These are phyloP conservation scores for Aricia artaxerxes DNA, from an alignment of 2,888 invertebrate genomes.

Conservation along the genomic window DNA sequence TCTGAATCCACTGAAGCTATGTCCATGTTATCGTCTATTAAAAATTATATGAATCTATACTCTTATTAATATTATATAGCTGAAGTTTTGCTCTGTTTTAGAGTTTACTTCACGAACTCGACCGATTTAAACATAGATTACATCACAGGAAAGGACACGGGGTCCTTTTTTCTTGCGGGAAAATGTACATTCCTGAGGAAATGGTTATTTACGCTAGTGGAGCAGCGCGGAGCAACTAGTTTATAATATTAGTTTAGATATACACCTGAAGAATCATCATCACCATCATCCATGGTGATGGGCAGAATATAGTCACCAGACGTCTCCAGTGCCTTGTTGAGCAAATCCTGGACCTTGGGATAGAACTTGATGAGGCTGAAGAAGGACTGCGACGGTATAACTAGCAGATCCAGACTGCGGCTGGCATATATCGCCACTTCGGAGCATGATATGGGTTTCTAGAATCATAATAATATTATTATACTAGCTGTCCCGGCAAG, in stretches of 20 bases:
- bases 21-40: not conserved
- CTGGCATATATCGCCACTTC: slow-evolving; percentile 70
- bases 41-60: too few species aligned
- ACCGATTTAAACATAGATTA: too few species aligned
- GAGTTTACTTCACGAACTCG: too few species aligned
- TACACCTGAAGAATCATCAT: slow-evolving; percentile 60
- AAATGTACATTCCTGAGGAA: too few species aligned
- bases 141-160: too few species aligned
- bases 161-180: too few species aligned
- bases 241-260: not conserved
- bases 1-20: not conserved
- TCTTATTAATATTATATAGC: too few species aligned
- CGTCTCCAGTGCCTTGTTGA: slow-evolving; percentile 64
- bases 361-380: slow-evolving; percentile 71
- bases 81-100: too few species aligned
- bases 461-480: slow-evolving; percentile 35
- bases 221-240: too few species aligned
- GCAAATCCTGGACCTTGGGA: slow-evolving; percentile 68
- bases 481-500: too few species aligned
- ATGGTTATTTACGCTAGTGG: too few species aligned
- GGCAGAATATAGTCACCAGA: slow-evolving; percentile 72
- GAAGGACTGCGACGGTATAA: slow-evolving; percentile 67
- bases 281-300: slow-evolving; percentile 59
- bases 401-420: slow-evolving; percentile 67
- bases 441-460: slow-evolving; percentile 68